These are phyloP conservation scores for Corvus moneduloides DNA, from an alignment of 2,113 vertebrate species.

Conservation along the genomic window DNA sequence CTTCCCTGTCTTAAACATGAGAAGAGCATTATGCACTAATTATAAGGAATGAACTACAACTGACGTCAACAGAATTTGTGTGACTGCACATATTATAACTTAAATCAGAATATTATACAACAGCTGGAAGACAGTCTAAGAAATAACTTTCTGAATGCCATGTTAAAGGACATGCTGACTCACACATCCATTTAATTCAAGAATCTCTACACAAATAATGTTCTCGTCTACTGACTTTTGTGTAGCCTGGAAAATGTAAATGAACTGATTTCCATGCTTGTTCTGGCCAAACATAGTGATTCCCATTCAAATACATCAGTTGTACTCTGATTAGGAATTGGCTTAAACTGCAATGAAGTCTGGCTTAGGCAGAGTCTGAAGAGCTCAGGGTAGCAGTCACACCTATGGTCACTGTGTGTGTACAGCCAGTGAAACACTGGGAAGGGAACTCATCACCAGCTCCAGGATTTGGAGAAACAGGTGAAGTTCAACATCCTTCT, in stretches of 20 bases:
- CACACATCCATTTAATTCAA: conserved; percentile 9
- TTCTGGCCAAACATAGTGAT: neutral
- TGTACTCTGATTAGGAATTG: neutral
- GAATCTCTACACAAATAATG: neutral
- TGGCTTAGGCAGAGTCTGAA: neutral
- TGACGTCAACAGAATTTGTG: conserved; percentile 42
- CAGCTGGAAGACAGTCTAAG: conserved; percentile 42
- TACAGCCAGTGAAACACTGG: neutral
- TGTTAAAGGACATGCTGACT: conserved; percentile 26
- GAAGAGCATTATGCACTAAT: conserved; percentile 32
- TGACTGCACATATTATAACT: conserved; percentile 13
- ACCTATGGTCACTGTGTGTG: neutral
- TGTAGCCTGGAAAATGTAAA: neutral
- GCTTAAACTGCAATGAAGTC: neutral
- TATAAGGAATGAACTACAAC: conserved; percentile 5
- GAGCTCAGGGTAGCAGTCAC: neutral
- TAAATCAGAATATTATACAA: conserved; percentile 24
- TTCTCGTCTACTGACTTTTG: conserved; percentile 9
- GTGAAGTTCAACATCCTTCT: neutral
- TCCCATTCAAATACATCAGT: neutral
- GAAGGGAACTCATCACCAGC: neutral
- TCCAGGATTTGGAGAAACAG: neutral
- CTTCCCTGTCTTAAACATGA: neutral
- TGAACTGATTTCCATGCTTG: neutral
- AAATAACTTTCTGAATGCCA: conserved; percentile 16